Base-by-base conservation (phyloP, 2,113 vertebrate genomes). In the Anarhynchus alexandrinus region DNA sequence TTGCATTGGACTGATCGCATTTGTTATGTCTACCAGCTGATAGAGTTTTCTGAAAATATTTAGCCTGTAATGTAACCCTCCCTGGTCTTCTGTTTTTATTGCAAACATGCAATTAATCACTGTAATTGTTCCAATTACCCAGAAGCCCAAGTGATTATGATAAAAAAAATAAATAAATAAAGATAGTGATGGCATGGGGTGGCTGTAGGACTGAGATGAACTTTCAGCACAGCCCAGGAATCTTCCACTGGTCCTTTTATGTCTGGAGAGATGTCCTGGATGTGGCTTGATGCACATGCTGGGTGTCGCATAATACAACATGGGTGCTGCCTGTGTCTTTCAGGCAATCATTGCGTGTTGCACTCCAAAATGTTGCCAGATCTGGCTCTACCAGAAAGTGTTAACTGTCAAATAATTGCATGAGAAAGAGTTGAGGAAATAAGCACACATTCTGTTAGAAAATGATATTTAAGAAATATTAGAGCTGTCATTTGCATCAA, bases 41-140 rank as follows among this genome's bases (percentile, higher is more conserved):
- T 98, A 97, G 94, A 97, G 97, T 98, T 98, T 96, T 98, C 96
- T 93, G 93, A 94, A 98, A 98, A 98, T 98, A 98, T 99, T 99
- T 98, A 96, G 97, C 97, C 98, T 98, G 98, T 98, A 99, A 99
- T 98, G 97, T 95, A 98, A 98, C 95, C 93, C 96, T 94, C 95
- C 98, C 97, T 45, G 97, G 97, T 98, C 97, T 98, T 98, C 97
- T 99, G 98, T 99, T 99, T 99, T 98, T 97, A 98, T 97, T 98
- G 97, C 98, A 99, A 98, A 98, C 97, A 98, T 97, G 97, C 98
- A 98, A 99, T 99, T 99, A 98, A 99, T 99, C 98, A 99, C 97
- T 94, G 97, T 98, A 99, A 99, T 99, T 98, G 97, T 97, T 98
- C 85, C 97, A 98, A 98, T 98, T 98, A 98, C 97, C 97, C 97